Conservation (phyloP, 2,113 vertebrate genomes). For the Ciconia stormi region DNA sequence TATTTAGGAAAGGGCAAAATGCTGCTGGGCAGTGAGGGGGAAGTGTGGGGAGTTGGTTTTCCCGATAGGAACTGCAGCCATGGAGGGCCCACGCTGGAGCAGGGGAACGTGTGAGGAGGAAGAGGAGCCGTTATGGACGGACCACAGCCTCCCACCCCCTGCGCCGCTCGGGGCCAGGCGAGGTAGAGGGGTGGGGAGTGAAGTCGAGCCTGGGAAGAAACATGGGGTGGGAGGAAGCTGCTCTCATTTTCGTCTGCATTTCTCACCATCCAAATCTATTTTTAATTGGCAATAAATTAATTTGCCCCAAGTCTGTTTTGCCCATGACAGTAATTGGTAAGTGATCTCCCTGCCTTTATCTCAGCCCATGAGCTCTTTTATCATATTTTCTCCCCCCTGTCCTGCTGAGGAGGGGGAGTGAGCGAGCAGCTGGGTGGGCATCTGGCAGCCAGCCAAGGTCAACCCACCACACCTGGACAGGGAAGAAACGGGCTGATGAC, state of each 20-base stretch:
- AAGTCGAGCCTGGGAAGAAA: neutral
- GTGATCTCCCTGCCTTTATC: neutral
- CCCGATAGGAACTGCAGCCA: neutral
- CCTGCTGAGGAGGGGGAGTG: too few relatives aligned
- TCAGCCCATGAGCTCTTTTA: neutral
- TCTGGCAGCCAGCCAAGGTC: neutral
- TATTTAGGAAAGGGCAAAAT: neutral
- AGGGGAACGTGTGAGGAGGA: neutral
- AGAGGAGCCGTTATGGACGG: fast-evolving
- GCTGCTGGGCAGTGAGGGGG: fast-evolving
- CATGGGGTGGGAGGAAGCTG: fast-evolving
- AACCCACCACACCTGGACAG: neutral
- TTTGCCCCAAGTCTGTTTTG: neutral
- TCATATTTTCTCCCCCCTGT: neutral
- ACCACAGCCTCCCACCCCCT: neutral
- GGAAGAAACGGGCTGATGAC: neutral
- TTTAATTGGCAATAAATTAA: neutral
- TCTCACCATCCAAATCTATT: neutral
- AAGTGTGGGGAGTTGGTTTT: neutral
- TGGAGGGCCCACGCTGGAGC: too few relatives aligned
- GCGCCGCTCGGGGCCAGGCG: fast-evolving
- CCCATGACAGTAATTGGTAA: neutral
- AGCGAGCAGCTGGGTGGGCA: fast-evolving
- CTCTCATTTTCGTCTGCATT: neutral
- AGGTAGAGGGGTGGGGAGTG: neutral